Evolutionary conservation across 1,140 invertebrate genomes (phyloP).

Genomic region (Phortica variegata): DNA sequence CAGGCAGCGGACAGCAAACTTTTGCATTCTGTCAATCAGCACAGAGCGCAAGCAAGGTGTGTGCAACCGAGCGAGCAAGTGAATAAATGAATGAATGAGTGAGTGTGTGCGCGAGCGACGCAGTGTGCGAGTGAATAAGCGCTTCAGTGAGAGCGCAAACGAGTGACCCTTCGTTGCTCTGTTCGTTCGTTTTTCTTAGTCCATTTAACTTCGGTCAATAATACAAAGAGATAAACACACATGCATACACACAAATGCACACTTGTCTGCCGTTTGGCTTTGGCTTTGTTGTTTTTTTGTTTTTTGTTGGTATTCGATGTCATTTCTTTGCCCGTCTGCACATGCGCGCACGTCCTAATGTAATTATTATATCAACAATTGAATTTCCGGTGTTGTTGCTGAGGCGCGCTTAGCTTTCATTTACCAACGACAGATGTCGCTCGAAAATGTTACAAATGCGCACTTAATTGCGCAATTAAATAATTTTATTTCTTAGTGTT

Average conservation of each 20-base stretch:
- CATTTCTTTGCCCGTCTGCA: no score
- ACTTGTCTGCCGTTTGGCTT: slow-evolving; percentile 12
- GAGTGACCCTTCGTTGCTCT: no score
- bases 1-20: no score
- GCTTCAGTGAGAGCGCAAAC: neutral
- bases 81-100: slow-evolving; percentile 15
- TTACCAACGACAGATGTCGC: slow-evolving; percentile 56
- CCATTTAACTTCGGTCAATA: no score
- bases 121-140: slow-evolving; percentile 3
- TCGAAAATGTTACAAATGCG: slow-evolving; percentile 55
- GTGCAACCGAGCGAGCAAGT: slow-evolving; percentile 46
- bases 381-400: slow-evolving; percentile 47
- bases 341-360: slow-evolving; percentile 56
- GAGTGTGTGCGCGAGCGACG: neutral
- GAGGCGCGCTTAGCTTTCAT: no score
- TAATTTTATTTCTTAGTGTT: slow-evolving; percentile 46
- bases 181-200: no score
- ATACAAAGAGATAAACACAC: slow-evolving; percentile 10
- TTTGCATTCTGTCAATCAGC: slow-evolving; percentile 9
- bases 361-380: slow-evolving; percentile 57
- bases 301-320: no score
- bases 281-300: slow-evolving; percentile 4
- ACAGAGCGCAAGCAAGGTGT: slow-evolving; percentile 1
- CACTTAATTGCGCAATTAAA: slow-evolving; percentile 57
- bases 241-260: neutral